Evolutionary conservation across 2,888 invertebrate genomes (phyloP).

Genomic region (Hybos culiciformis): DNA sequence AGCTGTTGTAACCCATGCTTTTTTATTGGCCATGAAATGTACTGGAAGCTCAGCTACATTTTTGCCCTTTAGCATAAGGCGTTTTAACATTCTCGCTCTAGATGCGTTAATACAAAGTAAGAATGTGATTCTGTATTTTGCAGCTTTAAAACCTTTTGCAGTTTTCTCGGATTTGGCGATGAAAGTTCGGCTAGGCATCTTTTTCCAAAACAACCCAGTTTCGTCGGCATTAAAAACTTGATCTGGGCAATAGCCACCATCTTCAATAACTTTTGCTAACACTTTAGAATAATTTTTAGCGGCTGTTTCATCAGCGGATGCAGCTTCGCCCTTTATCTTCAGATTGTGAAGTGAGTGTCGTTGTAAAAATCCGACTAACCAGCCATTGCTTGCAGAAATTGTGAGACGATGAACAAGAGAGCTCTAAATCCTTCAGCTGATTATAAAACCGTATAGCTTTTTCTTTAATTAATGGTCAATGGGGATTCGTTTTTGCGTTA

Average conservation of each 20-base stretch:
- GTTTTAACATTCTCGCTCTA: constrained; percentile 20
- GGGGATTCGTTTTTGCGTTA: constrained; percentile 11
- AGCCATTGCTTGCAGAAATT: constrained; percentile 4
- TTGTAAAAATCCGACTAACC: constrained; percentile 16
- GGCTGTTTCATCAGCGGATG: constrained; percentile 15
- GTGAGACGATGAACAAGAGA: not conserved
- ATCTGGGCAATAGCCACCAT: constrained; percentile 17
- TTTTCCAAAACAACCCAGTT: constrained; percentile 21
- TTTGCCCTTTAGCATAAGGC: constrained; percentile 18
- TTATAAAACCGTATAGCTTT: constrained; percentile 4
- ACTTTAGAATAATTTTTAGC: constrained; percentile 13
- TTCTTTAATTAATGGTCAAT: constrained; percentile 8
- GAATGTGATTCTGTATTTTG: constrained; percentile 21
- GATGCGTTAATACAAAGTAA: constrained; percentile 21
- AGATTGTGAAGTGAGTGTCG: constrained; percentile 17
- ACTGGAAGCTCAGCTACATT: constrained; percentile 18
- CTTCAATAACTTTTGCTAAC: constrained; percentile 17
- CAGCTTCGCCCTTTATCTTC: constrained; percentile 16
- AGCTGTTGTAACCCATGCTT: constrained; percentile 17
- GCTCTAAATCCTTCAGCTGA: too few relatives aligned
- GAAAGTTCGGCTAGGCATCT: constrained; percentile 24
- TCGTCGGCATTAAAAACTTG: constrained; percentile 22
- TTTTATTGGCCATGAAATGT: constrained; percentile 19
- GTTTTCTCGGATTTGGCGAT: constrained; percentile 21
- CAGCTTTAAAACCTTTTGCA: constrained; percentile 17